Conservation (phyloP, 2,888 invertebrate species). For the Amphiduros pacificus region DNA sequence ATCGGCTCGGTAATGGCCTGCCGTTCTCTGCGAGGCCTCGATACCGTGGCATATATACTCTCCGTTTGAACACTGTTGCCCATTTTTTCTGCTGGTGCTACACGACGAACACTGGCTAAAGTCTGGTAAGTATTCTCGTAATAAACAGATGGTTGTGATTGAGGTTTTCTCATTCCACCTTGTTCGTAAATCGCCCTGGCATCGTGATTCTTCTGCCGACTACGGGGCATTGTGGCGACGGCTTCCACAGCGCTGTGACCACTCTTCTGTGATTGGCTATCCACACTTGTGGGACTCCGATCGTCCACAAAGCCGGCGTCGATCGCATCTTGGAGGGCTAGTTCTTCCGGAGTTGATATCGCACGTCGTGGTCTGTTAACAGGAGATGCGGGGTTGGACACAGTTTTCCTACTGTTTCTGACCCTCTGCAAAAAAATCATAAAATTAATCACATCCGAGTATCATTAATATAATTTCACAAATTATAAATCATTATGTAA, state of each 20-base stretch:
- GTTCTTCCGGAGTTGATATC: slow-evolving; percentile 42
- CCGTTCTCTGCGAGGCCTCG: no score
- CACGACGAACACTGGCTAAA: background rate
- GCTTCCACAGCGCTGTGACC: slow-evolving; percentile 15
- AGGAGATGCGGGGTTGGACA: slow-evolving; percentile 89
- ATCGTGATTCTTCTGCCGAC: slow-evolving; percentile 33
- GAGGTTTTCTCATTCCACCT: no score
- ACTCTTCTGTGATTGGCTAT: slow-evolving; percentile 8
- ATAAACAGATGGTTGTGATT: no score
- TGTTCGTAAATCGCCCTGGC: slow-evolving; percentile 19
- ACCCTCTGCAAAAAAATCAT: slow-evolving; percentile 41
- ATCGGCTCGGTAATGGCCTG: background rate
- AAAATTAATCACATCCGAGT: background rate
- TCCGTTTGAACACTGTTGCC: background rate
- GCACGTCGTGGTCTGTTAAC: slow-evolving; percentile 35
- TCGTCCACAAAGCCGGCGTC: slow-evolving; percentile 17
- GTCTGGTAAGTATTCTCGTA: background rate
- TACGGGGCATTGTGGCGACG: slow-evolving; percentile 39
- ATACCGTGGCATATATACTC: background rate
- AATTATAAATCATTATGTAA: background rate
- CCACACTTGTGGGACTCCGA: slow-evolving; percentile 11
- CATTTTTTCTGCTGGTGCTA: background rate
- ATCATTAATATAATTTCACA: background rate
- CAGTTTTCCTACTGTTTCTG: slow-evolving; percentile 76
- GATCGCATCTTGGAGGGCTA: slow-evolving; percentile 23